Percentiles rank a stretch among this genome's conserved stretches.
These are phyloP conservation scores for Sebastes matsubarae DNA, from an alignment of 2,797 vertebrate species.

Conservation along the genomic window DNA sequence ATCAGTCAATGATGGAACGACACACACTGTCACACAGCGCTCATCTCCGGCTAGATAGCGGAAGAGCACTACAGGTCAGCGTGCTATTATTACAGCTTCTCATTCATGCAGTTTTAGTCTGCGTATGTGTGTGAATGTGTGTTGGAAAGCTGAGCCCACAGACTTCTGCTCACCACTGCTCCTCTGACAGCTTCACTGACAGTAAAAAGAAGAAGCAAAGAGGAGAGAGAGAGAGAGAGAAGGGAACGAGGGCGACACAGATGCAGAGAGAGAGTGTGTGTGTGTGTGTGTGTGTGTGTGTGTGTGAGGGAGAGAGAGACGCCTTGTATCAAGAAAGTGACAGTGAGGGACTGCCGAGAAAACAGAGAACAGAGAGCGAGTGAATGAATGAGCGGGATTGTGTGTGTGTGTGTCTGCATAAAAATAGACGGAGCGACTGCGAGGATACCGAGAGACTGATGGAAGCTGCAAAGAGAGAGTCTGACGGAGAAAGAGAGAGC, in stretches of 20 bases:
- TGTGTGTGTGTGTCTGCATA: conserved; percentile 3
- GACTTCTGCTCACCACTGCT: conserved; percentile 35
- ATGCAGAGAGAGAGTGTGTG: not conserved
- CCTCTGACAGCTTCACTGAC: conserved; percentile 57
- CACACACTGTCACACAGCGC: conserved; percentile 30
- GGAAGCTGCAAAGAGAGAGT: conserved; percentile 40
- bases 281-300: not conserved
- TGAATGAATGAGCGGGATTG: conserved; percentile 13
- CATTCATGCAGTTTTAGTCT: conserved; percentile 38
- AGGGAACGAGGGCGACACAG: conserved; percentile 21
- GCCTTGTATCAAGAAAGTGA: conserved; percentile 54
- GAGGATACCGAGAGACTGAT: conserved; percentile 34
- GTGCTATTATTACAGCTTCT: conserved; percentile 58
- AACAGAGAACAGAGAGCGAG: conserved; percentile 47
- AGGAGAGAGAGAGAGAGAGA: not conserved
- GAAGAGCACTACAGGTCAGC: conserved; percentile 54
- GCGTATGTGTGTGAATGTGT: not conserved
- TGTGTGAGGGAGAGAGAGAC: not conserved
- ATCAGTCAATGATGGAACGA: conserved; percentile 54
- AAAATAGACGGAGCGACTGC: conserved; percentile 47
- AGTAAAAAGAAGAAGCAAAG: conserved; percentile 29
- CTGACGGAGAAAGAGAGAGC: conserved; percentile 24
- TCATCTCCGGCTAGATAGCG: conserved; percentile 47
- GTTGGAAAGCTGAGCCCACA: conserved; percentile 32
- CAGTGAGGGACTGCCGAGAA: conserved; percentile 51